Evolutionary conservation across 2,797 vertebrate species (phyloP).

Genomic region (Epinephelus awoara): DNA sequence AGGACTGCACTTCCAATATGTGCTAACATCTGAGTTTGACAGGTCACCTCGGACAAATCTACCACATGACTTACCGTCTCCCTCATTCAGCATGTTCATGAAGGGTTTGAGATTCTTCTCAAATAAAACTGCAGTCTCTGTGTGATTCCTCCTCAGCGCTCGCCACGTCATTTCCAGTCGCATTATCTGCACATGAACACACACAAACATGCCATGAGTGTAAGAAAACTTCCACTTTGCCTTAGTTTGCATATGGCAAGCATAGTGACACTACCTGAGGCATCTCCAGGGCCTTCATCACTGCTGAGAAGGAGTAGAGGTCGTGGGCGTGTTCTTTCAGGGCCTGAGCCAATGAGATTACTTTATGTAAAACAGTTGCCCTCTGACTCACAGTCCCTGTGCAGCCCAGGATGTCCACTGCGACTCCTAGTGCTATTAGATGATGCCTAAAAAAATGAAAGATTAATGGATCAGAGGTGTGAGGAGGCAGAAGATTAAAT

Average conservation of each 20-base stretch:
- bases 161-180: constrained; percentile 91
- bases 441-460: constrained; percentile 84
- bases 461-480: constrained; percentile 7
- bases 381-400: constrained; percentile 87
- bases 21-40: not conserved
- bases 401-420: constrained; percentile 92
- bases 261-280: constrained; percentile 85
- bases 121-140: constrained; percentile 88
- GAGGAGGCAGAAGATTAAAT: constrained; percentile 18
- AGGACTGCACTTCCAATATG: not conserved
- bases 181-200: constrained; percentile 77
- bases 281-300: constrained; percentile 92
- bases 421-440: constrained; percentile 86
- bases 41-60: not conserved
- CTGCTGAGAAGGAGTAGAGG: constrained; percentile 90
- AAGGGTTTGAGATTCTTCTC: constrained; percentile 92
- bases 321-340: constrained; percentile 86
- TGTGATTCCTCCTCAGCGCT: constrained; percentile 88
- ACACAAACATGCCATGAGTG: constrained; percentile 9
- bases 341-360: constrained; percentile 87
- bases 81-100: constrained; percentile 86
- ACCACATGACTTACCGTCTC: constrained; percentile 80
- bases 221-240: not conserved
- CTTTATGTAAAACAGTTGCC: constrained; percentile 85
- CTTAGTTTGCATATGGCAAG: not conserved